Conservation (phyloP, 1,140 invertebrate genomes). For the Orchestia grillus region DNA sequence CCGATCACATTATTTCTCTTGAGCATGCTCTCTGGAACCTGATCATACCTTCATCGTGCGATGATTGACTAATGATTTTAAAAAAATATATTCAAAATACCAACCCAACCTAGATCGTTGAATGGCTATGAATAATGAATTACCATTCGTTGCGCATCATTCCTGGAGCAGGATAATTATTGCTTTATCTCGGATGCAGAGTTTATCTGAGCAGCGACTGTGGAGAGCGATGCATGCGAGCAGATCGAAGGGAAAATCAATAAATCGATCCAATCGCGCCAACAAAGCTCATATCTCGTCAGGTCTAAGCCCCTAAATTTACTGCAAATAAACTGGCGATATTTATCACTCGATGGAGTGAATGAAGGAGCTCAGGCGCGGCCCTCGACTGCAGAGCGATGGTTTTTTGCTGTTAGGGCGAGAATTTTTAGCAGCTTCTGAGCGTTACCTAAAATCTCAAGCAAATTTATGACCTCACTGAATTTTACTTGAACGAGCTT, state of each 20-base stretch:
- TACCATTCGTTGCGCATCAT: neutral
- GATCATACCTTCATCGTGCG: neutral
- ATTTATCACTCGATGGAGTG: neutral
- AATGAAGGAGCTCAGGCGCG: neutral
- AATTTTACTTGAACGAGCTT: neutral
- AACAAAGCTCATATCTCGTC: constrained; percentile 28
- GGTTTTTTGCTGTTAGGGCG: neutral
- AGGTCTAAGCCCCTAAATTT: neutral
- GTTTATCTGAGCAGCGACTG: neutral
- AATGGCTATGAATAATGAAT: neutral
- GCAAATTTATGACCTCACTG: neutral
- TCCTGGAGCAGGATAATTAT: neutral
- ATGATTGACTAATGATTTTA: neutral
- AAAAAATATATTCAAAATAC: neutral
- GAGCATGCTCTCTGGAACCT: neutral
- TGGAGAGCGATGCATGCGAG: neutral
- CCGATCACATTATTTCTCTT: too few species aligned
- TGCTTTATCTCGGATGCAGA: neutral
- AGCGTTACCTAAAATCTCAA: neutral
- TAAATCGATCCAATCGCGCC: neutral
- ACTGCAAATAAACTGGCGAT: constrained; percentile 28
- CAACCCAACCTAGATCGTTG: neutral
- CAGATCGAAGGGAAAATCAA: neutral
- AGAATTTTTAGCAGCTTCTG: neutral
- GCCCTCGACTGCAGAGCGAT: neutral